Evolutionary conservation across 2,888 invertebrate species (phyloP), one percentile per base, ranked within the genome.

Genomic region (Oeneis ivallda): DNA sequence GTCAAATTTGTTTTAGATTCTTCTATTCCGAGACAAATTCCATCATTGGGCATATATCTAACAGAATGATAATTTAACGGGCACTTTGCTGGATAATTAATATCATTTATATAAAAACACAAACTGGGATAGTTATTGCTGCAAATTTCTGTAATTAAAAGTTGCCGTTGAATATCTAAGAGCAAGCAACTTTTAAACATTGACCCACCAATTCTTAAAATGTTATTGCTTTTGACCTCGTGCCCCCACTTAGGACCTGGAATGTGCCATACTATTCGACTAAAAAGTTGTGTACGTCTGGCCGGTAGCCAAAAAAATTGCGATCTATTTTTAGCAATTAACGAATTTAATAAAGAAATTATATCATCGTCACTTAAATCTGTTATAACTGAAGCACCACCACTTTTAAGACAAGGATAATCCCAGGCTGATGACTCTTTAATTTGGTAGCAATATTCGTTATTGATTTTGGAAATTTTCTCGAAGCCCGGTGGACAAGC

Each of bases 231-330:
- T 69, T 72, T 67, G 1, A 89, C 78, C 15, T 56, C 69, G 66
- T 72, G 74, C 26, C 87, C 84, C 88, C 89, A 89, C 70, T 86
- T 83, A 7, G 85, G 83, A 5, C 93, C 93, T 0, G 93, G 93
- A 64, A 92, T 84, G 19, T 80, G 77, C 89, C 93, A 41, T 2
- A 85, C 80, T 15, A 92, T 73, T 19, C 92, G 92, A 66, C 85
- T 83, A 69, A 87, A 92, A 43, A 79, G 69, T 58, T 84, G 84
- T n/a, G 76, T 72, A 47, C 93, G 83, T 53, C 81, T 81, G 3
- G 89, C 86, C 15, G 93, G 93, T 62, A 93, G 72, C 93, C 94
- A 94, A 73, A 80, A 87, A 66, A 79, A 83, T 69, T 77, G 78
- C 0, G 84, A 81, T 1, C 64, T 70, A 62, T 82, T 81, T 56